Percentiles rank a stretch among this genome's conserved stretches.
These are phyloP conservation scores for Macaria notata DNA, from an alignment of 2,888 invertebrate species.

Conservation along the genomic window DNA sequence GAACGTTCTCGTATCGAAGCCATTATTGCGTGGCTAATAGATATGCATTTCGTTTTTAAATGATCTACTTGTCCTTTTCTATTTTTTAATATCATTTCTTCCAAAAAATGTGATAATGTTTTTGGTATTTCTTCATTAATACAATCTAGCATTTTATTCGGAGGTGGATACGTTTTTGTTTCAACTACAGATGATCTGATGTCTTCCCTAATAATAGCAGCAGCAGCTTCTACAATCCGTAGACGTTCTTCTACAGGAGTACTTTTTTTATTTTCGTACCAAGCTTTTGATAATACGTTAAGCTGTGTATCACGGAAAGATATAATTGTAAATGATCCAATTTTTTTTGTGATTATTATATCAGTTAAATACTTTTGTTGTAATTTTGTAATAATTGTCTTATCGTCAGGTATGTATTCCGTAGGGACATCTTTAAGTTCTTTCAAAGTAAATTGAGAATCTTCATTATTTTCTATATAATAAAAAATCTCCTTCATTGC, in stretches of 20 bases:
- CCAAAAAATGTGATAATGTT: slow-evolving; percentile 47
- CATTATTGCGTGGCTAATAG: slow-evolving; percentile 49
- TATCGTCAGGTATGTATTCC: slow-evolving; percentile 47
- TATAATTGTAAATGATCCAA: slow-evolving; percentile 46
- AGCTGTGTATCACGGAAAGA: slow-evolving; percentile 47
- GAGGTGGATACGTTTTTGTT: slow-evolving; percentile 49
- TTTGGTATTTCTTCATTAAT: slow-evolving; percentile 34
- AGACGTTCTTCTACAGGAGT: slow-evolving; percentile 42
- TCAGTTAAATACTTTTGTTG: slow-evolving; percentile 44
- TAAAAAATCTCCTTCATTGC: slow-evolving; percentile 51
- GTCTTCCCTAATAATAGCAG: slow-evolving; percentile 54
- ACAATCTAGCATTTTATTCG: slow-evolving; percentile 42
- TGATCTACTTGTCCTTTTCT: slow-evolving; percentile 34
- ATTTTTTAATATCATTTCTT: slow-evolving; percentile 45
- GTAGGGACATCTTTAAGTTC: slow-evolving; percentile 47
- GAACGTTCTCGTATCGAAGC: slow-evolving; percentile 34
- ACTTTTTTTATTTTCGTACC: slow-evolving; percentile 50
- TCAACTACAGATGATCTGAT: slow-evolving; percentile 47
- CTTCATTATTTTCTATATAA: slow-evolving; percentile 52
- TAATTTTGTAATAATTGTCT: slow-evolving; percentile 43
- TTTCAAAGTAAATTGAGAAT: slow-evolving; percentile 54
- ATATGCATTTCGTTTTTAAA: slow-evolving; percentile 48
- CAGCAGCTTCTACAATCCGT: slow-evolving; percentile 52
- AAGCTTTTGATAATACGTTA: slow-evolving; percentile 47
- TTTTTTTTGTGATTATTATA: slow-evolving; percentile 41